Evolutionary conservation across 92 coral and sea anemone species (phyloP).

Genomic region (Nematostella vectensis): DNA sequence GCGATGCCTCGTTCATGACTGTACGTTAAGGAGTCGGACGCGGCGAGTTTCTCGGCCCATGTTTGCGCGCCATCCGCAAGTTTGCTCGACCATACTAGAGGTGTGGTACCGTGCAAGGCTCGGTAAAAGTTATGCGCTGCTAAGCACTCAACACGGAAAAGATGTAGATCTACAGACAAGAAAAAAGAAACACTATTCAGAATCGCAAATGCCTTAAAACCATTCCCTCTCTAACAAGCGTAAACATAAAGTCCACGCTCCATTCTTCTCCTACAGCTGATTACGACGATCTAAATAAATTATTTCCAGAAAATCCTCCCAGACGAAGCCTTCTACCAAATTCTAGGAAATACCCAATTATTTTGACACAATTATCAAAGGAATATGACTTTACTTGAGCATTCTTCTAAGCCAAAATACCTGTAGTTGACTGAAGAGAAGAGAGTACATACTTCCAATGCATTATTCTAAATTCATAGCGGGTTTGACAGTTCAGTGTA

Average conservation of each 20-base stretch:
- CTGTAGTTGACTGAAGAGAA: background rate
- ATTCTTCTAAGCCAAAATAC: constrained; percentile 8
- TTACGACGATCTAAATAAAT: too few relatives aligned
- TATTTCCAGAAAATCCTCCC: too few relatives aligned
- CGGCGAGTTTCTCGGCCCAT: constrained; percentile 95
- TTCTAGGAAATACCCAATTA: too few relatives aligned
- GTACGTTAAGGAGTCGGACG: constrained; percentile 51
- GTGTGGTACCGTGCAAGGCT: constrained; percentile 87
- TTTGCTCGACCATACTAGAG: constrained; percentile 66
- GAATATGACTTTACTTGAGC: background rate
- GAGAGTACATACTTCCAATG: background rate
- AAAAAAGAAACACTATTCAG: background rate
- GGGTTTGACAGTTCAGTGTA: constrained; percentile 1
- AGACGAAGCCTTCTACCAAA: too few relatives aligned
- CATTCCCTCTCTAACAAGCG: too few relatives aligned
- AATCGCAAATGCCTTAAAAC: too few relatives aligned
- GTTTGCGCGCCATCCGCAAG: constrained; percentile 92
- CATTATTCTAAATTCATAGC: background rate
- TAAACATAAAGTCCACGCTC: too few relatives aligned
- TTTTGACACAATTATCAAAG: too few relatives aligned
- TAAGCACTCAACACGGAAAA: constrained; percentile 87
- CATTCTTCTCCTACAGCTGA: too few relatives aligned
- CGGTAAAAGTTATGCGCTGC: constrained; percentile 90
- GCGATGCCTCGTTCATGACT: constrained; percentile 68
- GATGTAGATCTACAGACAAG: constrained; percentile 60